Percentiles rank a stretch among this genome's conserved stretches.
Evolutionary conservation across 2,797 vertebrate species (phyloP).

Genomic region (Acipenser transmontanus): DNA sequence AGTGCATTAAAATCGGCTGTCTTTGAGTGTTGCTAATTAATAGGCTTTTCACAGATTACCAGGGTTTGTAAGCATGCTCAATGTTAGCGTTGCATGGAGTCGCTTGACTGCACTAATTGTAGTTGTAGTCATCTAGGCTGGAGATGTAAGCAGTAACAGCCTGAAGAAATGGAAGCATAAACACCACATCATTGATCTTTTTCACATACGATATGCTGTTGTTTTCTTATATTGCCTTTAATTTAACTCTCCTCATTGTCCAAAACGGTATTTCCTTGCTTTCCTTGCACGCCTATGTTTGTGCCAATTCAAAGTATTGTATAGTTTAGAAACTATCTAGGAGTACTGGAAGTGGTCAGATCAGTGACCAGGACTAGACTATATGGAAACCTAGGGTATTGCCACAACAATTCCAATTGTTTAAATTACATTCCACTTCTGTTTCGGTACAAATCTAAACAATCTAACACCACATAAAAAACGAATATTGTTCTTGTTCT

Average conservation of each 20-base stretch:
- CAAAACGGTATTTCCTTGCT: too few species aligned
- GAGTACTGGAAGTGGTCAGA: too few species aligned
- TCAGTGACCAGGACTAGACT: too few species aligned
- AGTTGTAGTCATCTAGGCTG: neutral
- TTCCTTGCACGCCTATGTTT: too few species aligned
- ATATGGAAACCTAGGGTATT: too few species aligned
- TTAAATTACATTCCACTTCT: too few species aligned
- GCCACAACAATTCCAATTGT: too few species aligned
- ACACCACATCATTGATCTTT: neutral
- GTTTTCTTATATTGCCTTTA: neutral
- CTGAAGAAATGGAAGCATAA: neutral
- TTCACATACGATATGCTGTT: neutral
- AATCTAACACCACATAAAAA: too few species aligned
- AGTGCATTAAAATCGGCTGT: slow-evolving; percentile 19
- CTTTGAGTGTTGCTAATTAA: slow-evolving; percentile 53
- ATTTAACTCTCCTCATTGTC: neutral
- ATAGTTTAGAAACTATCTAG: too few species aligned
- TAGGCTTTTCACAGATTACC: slow-evolving; percentile 37
- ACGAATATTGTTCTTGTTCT: too few species aligned
- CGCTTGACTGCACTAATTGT: neutral
- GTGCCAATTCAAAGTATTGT: too few species aligned
- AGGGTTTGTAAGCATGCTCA: neutral
- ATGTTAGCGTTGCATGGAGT: neutral
- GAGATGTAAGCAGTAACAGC: neutral
- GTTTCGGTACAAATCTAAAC: too few species aligned